Evolutionary conservation across 2,888 invertebrate species (phyloP), one percentile per base, ranked within the genome.

Genomic region (Hypselothyrea guttata): DNA sequence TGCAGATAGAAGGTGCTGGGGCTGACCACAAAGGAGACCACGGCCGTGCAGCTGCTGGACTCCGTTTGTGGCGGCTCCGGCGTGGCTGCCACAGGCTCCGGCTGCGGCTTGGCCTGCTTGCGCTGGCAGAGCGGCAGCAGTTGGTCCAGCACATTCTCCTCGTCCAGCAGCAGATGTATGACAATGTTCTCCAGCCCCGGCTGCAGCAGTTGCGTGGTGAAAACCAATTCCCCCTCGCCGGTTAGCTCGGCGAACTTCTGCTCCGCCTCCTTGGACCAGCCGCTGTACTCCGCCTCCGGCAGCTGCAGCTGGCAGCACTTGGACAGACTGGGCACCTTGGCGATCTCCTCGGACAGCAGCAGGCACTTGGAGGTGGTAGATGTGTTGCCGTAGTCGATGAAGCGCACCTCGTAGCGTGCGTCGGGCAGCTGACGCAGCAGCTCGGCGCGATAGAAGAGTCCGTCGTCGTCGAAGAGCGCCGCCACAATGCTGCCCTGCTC

Each of bases 1-100:
- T 96, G 96, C 27, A 96, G 91, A 92, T 94, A 95, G 87, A 96
- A 95, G 74, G 95, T 94, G 0, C 92, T 92, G 0, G 95, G 93
- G 0, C 94, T 93, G 85, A 94, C 93, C 0, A 93, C 91, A 78
- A 95, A 94, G 65, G 94, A 94, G 0, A 95, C 92, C 74, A 92
- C 93, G 0, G 93, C 94, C 3, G 91, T 84, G 5, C 52, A 63
- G 12, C 69, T 77, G 0, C 71, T 71, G 0, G 74, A 9, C 0
- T 61, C 13, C 0, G 11, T 16, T 0, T 73, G 65, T 4, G 61
- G 55, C 69, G 86, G 22, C 40, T 61, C 18, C 35, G 46, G 78
- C 27, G 78, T 42, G 5, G 70, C 60, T 9, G 13, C 11, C 16
- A 53, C 41, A 0, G 46, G 45, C 12, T 55, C 48, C 1, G 28